phyloP scores from a whole-genome alignment of 2,113 vertebrate genomes.

The Lepus timidus region DNA sequence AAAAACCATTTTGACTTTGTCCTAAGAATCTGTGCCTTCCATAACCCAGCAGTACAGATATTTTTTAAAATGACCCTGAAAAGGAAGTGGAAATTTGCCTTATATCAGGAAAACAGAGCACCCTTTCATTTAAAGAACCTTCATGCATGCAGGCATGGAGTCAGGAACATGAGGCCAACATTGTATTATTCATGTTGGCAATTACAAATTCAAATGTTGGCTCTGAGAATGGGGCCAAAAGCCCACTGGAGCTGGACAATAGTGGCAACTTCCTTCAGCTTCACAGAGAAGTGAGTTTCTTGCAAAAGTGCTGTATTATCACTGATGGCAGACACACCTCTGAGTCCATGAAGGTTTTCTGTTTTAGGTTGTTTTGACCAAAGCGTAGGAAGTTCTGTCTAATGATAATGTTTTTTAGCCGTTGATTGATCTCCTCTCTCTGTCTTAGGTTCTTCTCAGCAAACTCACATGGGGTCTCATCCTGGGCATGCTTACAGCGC shows the following conservation, averaged over 20 bases:
- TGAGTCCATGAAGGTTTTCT: slow-evolving; percentile 38
- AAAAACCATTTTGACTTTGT: slow-evolving; percentile 60
- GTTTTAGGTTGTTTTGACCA: slow-evolving; percentile 18
- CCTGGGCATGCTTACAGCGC: slow-evolving; percentile 79
- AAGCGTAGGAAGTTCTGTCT: slow-evolving; percentile 17
- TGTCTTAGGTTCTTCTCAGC: slow-evolving; percentile 64
- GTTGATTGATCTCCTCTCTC: slow-evolving; percentile 74
- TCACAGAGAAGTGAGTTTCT: background rate
- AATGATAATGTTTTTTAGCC: slow-evolving; percentile 52
- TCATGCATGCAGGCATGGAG: slow-evolving; percentile 16
- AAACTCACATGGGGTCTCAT: slow-evolving; percentile 80
- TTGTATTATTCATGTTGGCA: slow-evolving; percentile 56
- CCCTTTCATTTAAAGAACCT: slow-evolving; percentile 52
- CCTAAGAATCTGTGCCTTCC: slow-evolving; percentile 23
- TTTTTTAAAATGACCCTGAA: slow-evolving; percentile 72
- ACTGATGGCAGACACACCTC: background rate
- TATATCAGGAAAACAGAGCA: slow-evolving; percentile 65
- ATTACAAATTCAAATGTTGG: slow-evolving; percentile 54
- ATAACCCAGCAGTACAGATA: slow-evolving; percentile 35
- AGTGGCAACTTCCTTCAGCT: background rate
- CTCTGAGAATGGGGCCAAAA: background rate
- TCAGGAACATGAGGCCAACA: background rate
- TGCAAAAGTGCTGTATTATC: background rate
- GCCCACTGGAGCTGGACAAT: background rate
- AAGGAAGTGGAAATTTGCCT: slow-evolving; percentile 68